Evolutionary conservation across 2,797 vertebrate species (phyloP).

Genomic region (Botia almorhae): DNA sequence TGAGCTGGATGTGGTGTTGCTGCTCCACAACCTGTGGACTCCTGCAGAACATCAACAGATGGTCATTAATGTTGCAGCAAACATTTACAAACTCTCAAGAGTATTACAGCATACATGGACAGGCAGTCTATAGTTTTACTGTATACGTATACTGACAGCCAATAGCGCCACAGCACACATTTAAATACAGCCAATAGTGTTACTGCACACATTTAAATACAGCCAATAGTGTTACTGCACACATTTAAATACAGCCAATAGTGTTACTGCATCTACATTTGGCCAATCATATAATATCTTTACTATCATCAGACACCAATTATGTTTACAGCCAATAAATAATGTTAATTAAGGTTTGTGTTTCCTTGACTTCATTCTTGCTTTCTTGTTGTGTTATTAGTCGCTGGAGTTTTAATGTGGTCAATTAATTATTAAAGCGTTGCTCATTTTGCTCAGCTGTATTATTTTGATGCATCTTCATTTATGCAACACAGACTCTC

Average conservation of each 20-base stretch:
- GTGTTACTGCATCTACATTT: too few species aligned
- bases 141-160: background rate
- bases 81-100: background rate
- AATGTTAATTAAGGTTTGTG: background rate
- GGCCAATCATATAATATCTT: background rate
- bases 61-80: background rate
- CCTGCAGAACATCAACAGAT: background rate
- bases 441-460: conserved; percentile 14
- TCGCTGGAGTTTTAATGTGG: background rate
- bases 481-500: background rate
- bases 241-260: background rate
- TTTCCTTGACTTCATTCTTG: background rate
- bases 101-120: background rate
- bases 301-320: too few species aligned
- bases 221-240: background rate
- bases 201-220: background rate
- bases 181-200: background rate
- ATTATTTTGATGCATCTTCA: conserved; percentile 14
- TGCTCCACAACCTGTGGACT: background rate
- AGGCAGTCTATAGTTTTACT: background rate
- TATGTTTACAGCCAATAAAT: background rate
- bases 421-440: conserved; percentile 5
- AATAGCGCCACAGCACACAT: background rate
- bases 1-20: too few species aligned
- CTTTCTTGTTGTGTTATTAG: conserved; percentile 4